Evolutionary conservation across 1,140 invertebrate genomes (phyloP).

Genomic region (Pissodes strobi): DNA sequence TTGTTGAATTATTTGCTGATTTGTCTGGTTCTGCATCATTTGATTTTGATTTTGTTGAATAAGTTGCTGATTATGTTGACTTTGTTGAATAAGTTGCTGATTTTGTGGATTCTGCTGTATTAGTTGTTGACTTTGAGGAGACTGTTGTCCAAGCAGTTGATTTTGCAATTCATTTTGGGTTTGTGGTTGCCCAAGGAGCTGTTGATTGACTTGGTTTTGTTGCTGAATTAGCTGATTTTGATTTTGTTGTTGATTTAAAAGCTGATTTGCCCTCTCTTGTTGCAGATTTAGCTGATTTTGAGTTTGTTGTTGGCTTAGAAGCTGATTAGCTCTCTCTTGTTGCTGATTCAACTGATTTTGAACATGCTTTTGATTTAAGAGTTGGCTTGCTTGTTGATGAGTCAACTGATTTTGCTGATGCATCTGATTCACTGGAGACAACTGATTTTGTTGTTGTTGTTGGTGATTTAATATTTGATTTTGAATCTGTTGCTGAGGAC

Average conservation of each 20-base stretch:
- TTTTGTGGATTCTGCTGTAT: slow-evolving; percentile 35
- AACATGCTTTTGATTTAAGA: slow-evolving; percentile 35
- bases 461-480: slow-evolving; percentile 52
- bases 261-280: slow-evolving; percentile 47
- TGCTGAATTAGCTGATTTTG: slow-evolving; percentile 44
- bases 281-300: slow-evolving; percentile 54
- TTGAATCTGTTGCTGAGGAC: slow-evolving; percentile 51
- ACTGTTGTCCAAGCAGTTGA: slow-evolving; percentile 31
- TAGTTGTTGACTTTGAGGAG: slow-evolving; percentile 31
- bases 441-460: slow-evolving; percentile 41
- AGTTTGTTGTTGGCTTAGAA: slow-evolving; percentile 47
- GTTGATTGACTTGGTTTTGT: slow-evolving; percentile 34
- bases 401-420: slow-evolving; percentile 13
- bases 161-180: slow-evolving; percentile 28
- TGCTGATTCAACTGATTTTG: slow-evolving; percentile 51
- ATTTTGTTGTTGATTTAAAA: too few relatives aligned
- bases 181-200: slow-evolving; percentile 28
- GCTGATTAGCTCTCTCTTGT: slow-evolving; percentile 42
- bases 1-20: too few relatives aligned
- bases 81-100: slow-evolving; percentile 27
- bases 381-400: slow-evolving; percentile 17
- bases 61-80: slow-evolving; percentile 17
- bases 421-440: slow-evolving; percentile 14
- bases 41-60: slow-evolving; percentile 25
- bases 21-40: too few relatives aligned